Evolutionary conservation across 2,797 vertebrate genomes (phyloP).

Genomic region (Florisuga fusca): DNA sequence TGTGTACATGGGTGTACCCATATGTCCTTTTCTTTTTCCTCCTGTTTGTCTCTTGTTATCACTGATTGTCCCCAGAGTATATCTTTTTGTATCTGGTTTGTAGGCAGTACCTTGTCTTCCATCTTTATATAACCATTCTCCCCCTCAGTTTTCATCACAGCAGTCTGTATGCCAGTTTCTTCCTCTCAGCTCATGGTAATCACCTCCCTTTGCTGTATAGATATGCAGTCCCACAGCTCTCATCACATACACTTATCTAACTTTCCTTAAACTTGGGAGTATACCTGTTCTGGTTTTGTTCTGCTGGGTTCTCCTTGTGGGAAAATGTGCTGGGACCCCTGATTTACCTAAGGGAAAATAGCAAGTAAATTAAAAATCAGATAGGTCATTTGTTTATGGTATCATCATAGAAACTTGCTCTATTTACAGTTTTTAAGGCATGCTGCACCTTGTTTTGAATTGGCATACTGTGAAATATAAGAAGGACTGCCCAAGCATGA

Average conservation of each 20-base stretch:
- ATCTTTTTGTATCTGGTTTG: not conserved
- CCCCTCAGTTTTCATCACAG: constrained; percentile 24
- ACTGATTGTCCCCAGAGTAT: not conserved
- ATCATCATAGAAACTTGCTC: not conserved
- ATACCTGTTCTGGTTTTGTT: not conserved
- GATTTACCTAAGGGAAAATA: not conserved
- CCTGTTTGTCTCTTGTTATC: constrained; percentile 20
- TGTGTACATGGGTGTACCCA: not conserved
- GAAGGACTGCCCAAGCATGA: not conserved
- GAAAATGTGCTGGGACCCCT: not conserved
- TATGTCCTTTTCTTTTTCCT: not conserved
- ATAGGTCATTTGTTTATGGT: not conserved
- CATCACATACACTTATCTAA: not conserved
- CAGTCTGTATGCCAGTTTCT: constrained; percentile 13
- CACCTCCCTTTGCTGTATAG: not conserved
- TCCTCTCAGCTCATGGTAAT: not conserved
- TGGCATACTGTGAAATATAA: not conserved
- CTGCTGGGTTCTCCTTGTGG: not conserved
- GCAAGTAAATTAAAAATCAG: not conserved
- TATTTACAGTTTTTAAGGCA: not conserved
- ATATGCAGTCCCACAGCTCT: not conserved
- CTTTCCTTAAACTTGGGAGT: not conserved
- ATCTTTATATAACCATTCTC: constrained; percentile 38
- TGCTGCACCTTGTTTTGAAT: not conserved
- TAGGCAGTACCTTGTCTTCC: constrained; percentile 12